These are phyloP conservation scores for Apis florea DNA, from an alignment of 1,140 invertebrate genomes.

Conservation along the genomic window DNA sequence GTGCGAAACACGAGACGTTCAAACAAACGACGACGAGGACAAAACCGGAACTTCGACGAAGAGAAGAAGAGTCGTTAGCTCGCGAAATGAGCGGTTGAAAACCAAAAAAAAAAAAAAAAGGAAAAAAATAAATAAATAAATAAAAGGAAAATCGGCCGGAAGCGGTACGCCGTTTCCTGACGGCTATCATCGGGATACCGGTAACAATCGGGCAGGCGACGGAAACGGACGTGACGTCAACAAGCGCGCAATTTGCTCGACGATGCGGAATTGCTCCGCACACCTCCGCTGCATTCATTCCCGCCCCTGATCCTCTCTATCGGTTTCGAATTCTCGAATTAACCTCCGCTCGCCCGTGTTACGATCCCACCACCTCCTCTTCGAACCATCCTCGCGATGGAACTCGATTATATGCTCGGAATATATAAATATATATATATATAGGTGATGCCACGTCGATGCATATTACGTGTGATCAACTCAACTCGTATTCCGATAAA, in stretches of 20 bases:
- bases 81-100: neutral
- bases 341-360: slow-evolving; percentile 46
- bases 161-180: neutral
- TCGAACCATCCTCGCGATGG: too few species aligned
- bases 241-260: slow-evolving; percentile 67
- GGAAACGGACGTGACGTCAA: slow-evolving; percentile 69
- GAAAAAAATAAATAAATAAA: too few species aligned
- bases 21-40: too few species aligned
- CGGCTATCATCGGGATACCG: slow-evolving; percentile 61
- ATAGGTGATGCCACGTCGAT: too few species aligned
- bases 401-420: too few species aligned
- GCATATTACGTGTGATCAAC: too few species aligned
- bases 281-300: slow-evolving; percentile 28
- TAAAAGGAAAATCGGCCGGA: neutral
- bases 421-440: too few species aligned
- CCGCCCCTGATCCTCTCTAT: slow-evolving; percentile 9
- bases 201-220: slow-evolving; percentile 67
- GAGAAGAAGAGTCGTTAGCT: too few species aligned
- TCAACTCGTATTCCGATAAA: too few species aligned
- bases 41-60: too few species aligned
- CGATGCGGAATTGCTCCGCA: slow-evolving; percentile 59
- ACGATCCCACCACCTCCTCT: neutral
- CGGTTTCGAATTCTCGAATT: slow-evolving; percentile 54
- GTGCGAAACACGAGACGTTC: too few species aligned
- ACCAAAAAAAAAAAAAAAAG: neutral